Evolutionary conservation across 2,888 invertebrate genomes (phyloP).

Genomic region (Strigamia maritima): DNA sequence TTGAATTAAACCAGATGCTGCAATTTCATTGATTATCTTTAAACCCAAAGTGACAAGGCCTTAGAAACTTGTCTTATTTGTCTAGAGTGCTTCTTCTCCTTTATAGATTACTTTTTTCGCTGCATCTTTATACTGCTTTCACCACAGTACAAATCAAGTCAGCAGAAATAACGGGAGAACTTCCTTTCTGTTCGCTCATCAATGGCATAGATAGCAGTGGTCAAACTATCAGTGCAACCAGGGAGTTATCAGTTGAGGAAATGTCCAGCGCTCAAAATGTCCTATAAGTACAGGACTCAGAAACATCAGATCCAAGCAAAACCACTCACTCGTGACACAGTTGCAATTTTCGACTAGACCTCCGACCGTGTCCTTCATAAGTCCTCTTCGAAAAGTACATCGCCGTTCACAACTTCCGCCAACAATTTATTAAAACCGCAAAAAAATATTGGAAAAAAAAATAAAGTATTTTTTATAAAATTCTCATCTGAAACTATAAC

Average conservation of each 20-base stretch:
- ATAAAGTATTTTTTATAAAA: not conserved
- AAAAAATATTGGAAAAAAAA: not conserved
- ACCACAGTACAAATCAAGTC: constrained; percentile 15
- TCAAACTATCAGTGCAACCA: constrained; percentile 23
- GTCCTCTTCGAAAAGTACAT: not conserved
- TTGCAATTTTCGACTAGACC: constrained; percentile 23
- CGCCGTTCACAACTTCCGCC: constrained; percentile 4
- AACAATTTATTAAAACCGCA: not conserved
- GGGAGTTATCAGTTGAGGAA: constrained; percentile 23
- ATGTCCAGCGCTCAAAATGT: constrained; percentile 23
- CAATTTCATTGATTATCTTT: constrained; percentile 14
- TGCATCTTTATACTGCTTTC: not conserved
- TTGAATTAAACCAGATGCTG: not conserved
- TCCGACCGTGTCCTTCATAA: constrained; percentile 16
- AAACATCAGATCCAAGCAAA: constrained; percentile 13
- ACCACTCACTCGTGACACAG: constrained; percentile 20
- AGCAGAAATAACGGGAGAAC: constrained; percentile 23
- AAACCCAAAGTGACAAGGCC: constrained; percentile 6
- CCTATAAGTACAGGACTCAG: constrained; percentile 23
- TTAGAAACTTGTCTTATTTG: not conserved
- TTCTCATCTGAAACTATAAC: too few relatives aligned
- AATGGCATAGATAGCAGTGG: constrained; percentile 10
- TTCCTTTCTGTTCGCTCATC: constrained; percentile 20
- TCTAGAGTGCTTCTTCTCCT: not conserved
- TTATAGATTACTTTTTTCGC: not conserved